Conservation (phyloP, 1,140 invertebrate genomes). For the Dreissena rostriformis region DNA sequence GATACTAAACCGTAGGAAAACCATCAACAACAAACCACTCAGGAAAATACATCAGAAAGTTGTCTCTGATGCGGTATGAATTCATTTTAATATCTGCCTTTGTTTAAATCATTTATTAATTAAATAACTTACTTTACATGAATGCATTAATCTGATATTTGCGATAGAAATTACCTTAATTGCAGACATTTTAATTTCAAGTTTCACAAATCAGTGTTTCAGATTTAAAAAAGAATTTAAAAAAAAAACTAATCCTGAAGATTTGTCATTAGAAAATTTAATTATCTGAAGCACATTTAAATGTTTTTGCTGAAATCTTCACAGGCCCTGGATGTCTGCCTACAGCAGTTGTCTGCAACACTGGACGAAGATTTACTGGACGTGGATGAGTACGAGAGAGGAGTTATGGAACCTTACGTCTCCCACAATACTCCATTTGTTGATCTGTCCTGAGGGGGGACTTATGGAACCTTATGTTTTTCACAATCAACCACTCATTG, state of each 20-base stretch:
- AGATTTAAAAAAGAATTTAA: no score
- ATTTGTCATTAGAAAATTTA: no score
- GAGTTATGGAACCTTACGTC: slow-evolving; percentile 57
- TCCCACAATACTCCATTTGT: slow-evolving; percentile 32
- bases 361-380: slow-evolving; percentile 77
- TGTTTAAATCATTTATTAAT: background rate
- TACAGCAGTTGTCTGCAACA: slow-evolving; percentile 70
- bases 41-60: slow-evolving; percentile 75
- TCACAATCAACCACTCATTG: no score
- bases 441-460: no score
- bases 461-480: no score
- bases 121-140: background rate
- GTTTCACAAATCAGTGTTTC: no score
- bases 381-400: slow-evolving; percentile 77
- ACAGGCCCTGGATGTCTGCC: slow-evolving; percentile 74
- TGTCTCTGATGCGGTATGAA: slow-evolving; percentile 75
- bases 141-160: background rate
- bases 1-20: slow-evolving; percentile 66
- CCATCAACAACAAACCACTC: slow-evolving; percentile 67
- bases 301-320: background rate
- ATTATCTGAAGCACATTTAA: no score
- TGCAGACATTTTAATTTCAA: no score
- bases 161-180: no score
- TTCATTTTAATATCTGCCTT: background rate
- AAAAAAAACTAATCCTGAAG: no score